Base-by-base conservation (phyloP, 2,888 invertebrate species). In the Byasa hedistus region DNA sequence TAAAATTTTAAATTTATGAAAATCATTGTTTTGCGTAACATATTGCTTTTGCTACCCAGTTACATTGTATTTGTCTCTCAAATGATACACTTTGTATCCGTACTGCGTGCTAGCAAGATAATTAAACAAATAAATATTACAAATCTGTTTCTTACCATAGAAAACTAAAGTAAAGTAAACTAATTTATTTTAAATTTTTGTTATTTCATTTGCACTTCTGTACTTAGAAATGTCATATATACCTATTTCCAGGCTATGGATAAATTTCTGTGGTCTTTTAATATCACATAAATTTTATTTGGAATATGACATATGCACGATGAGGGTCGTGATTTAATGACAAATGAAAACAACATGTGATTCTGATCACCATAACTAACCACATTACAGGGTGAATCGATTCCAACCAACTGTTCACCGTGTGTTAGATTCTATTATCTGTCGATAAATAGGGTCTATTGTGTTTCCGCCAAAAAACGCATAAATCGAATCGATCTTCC, bases 401-500 rank as follows among this genome's bases (percentile, higher is more conserved):
- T 85, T 79, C 79, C 80, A 77, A 79, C 87, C 91, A 90, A 90
- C 86, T 90, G 90, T 89, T 87, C 76, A 24, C 83, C 76, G 76
- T 73, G 78, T 77, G 74, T 79, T 76, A 78, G 75, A 73, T 78
- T 77, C 84, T 78, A 89, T 91, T 89, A 89, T 89, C 89, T 87
- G 80, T 89, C 89, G 82, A 91, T 91, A 89, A 86, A 86, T 85
- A 82, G 83, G 81, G 81, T 79, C 85, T 75, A 83, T 90, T 90
- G 89, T 88, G 80, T 76, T 80, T 78, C 80, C 75, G 74, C 80
- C 84, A 87, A 90, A 91, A 91, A 90, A 88, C 80, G 82, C 84
- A 89, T 87, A 90, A 87, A 91, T 89, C 87, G 87, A 89, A 90
- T 89, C 91, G 87, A 91, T 90, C 90, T 89, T 87, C 83, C 80